phyloP scores from a whole-genome alignment of 2,113 vertebrate species.

The Carlito syrichta region DNA sequence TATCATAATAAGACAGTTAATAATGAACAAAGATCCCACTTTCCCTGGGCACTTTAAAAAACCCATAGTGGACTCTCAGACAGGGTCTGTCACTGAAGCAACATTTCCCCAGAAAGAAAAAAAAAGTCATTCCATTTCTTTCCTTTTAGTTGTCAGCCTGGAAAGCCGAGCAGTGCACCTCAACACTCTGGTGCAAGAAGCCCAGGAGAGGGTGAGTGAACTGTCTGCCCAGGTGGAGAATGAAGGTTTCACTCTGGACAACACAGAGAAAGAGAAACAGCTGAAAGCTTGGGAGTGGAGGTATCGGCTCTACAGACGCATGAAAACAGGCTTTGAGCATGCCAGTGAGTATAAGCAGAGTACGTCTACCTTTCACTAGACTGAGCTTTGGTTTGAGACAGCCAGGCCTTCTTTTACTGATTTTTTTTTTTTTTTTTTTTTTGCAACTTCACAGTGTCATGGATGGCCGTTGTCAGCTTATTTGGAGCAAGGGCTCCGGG shows the following conservation, averaged over 20 bases:
- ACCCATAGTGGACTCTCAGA: neutral
- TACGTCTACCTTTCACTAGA: neutral
- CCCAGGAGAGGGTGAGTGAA: slow-evolving; percentile 88
- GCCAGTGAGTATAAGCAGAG: slow-evolving; percentile 87
- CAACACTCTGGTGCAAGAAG: slow-evolving; percentile 88
- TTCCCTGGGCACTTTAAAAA: neutral
- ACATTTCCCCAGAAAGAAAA: neutral
- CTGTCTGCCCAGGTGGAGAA: slow-evolving; percentile 86
- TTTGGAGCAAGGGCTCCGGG: slow-evolving; percentile 25
- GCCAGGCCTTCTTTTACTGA: neutral
- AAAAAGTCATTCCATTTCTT: slow-evolving; percentile 26
- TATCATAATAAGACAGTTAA: neutral
- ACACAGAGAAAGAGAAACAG: slow-evolving; percentile 90
- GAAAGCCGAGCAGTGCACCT: slow-evolving; percentile 91
- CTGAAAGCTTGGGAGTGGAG: slow-evolving; percentile 96
- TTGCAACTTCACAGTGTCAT: neutral
- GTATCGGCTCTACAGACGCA: slow-evolving; percentile 92
- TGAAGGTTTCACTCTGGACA: slow-evolving; percentile 87
- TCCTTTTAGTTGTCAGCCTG: slow-evolving; percentile 85
- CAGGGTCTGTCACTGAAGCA: neutral
- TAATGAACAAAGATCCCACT: neutral
- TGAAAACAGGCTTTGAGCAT: slow-evolving; percentile 92
- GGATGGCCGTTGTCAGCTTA: slow-evolving; percentile 56
- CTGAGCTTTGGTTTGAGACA: neutral
- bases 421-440: neutral